Conservation (phyloP, 2,113 vertebrate genomes). For the Planiliza haematocheilus region DNA sequence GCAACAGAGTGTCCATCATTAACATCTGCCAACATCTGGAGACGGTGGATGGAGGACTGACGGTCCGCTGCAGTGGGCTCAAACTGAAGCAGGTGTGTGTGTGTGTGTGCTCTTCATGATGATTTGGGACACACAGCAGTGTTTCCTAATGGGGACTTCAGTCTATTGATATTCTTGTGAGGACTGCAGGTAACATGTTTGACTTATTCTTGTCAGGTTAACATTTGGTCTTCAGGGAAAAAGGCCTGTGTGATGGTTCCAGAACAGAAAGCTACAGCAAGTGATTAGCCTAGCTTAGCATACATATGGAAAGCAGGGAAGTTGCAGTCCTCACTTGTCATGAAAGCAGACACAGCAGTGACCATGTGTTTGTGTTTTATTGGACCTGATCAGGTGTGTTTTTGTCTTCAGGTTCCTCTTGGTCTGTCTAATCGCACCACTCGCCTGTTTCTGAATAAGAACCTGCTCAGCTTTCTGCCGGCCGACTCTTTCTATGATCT, state of each 20-base stretch:
- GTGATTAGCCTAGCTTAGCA: too few species aligned
- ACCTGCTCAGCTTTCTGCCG: constrained; percentile 85
- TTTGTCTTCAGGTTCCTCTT: constrained; percentile 42
- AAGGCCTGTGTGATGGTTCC: too few species aligned
- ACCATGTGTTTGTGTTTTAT: background rate
- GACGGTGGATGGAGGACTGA: constrained; percentile 1
- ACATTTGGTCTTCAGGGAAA: too few species aligned
- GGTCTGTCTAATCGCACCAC: constrained; percentile 84
- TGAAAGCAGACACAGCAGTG: too few species aligned
- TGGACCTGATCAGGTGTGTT: constrained; percentile 11
- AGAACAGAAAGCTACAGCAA: too few species aligned
- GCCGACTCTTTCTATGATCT: constrained; percentile 84
- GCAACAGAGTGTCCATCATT: constrained; percentile 4
- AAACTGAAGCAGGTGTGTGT: constrained; percentile 34
- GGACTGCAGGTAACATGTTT: too few species aligned
- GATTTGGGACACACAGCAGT: too few species aligned
- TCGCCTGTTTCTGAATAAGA: constrained; percentile 89
- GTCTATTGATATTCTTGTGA: too few species aligned
- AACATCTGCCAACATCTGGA: background rate
- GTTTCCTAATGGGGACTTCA: too few species aligned
- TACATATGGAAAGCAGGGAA: too few species aligned
- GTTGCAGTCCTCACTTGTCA: too few species aligned
- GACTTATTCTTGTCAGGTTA: too few species aligned
- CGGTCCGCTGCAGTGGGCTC: constrained; percentile 15
- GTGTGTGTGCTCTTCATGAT: background rate